Evolutionary conservation across 1,140 invertebrate species (phyloP), one percentile per base, ranked within the genome.

Genomic region (Pseudomyrmex cubaensis): DNA sequence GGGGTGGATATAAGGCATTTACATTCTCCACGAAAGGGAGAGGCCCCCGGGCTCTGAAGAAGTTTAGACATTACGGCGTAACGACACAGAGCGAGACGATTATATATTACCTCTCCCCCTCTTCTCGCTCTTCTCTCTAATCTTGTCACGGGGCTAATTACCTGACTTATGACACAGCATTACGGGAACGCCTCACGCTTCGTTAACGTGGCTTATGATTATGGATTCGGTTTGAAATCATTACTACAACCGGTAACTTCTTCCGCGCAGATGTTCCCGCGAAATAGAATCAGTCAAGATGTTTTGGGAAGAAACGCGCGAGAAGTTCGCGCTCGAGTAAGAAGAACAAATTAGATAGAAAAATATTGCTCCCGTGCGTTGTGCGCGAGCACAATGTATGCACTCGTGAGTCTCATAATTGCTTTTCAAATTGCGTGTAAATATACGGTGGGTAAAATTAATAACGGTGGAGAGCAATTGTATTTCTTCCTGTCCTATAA

Each of bases 121-220:
- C 35, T 35, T 35, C 35, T 35, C 35, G 35, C 5, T 5, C 35
- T 35, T 7, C 35, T 35, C 61, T 54, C 83, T 86, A 86, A 89
- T 89, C 87, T 86, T 82, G 84, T 84, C 84, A 59, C 66, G 25
- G 35, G 67, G 44, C 80, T 89, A 89, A 89, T 89, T 89, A 87
- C 84, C 64, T 86, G 77, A 88, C 84, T 88, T 88, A 84, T 86
- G 87, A 86, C 87, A 83, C 70, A 61, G 50, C 74, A 61, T 57
- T 67, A 77, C 57, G 74, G 62, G 5, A 7, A 7, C 78, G 48
- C 61, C 74, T 59, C 84, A 59, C 57, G 84, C 61, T 89, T 88
- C 84, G 87, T 89, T 89, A 88, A 86, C 84, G 59, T 59, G 77
- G 87, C 87, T 84, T 73, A 82, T 64, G 56, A 83, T 59, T 77